phyloP scores from a whole-genome alignment of 1,140 invertebrate species.

The Portunus trituberculatus region DNA sequence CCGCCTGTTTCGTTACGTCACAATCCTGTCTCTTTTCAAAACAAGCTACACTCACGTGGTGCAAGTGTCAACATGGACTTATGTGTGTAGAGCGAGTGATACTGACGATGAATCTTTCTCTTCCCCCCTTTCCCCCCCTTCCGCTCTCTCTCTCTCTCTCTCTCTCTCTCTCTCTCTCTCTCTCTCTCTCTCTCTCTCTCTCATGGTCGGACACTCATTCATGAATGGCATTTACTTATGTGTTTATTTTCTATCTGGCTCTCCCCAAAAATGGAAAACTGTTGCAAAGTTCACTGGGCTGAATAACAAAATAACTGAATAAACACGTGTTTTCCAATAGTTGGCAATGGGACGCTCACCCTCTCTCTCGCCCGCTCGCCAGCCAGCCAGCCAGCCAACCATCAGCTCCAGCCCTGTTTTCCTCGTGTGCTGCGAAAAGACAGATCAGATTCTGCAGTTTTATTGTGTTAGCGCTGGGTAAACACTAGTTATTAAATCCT shows the following conservation, averaged over 20 bases:
- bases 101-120: background rate
- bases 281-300: background rate
- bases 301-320: background rate
- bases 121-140: background rate
- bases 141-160: background rate
- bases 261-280: background rate
- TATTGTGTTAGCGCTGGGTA: background rate
- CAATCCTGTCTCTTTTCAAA: no score
- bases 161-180: constrained; percentile 13
- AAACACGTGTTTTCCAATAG: no score
- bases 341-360: background rate
- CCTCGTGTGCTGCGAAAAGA: background rate
- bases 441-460: background rate
- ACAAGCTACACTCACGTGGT: no score
- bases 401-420: background rate
- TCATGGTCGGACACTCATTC: no score
- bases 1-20: no score
- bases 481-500: background rate
- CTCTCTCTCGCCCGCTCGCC: background rate
- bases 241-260: background rate
- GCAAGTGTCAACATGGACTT: no score
- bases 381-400: no score
- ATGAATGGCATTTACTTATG: no score
- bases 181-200: background rate
- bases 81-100: no score